Conservation (phyloP, 1,140 invertebrate species). For the Pogonognathellus flavescens region DNA sequence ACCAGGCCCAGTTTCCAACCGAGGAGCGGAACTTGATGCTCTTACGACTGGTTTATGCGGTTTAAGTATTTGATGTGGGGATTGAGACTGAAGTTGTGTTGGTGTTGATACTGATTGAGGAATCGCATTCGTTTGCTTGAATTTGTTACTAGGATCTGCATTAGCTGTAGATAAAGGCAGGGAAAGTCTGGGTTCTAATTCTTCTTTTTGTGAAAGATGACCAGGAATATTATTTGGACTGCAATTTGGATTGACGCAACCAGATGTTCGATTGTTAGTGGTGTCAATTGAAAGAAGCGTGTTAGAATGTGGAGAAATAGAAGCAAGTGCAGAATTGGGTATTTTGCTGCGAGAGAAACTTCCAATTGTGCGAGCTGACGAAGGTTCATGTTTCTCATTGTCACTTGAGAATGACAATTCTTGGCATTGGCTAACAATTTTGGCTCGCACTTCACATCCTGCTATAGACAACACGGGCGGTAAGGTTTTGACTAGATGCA, state of each 20-base stretch:
- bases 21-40: conserved; percentile 50
- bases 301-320: background rate
- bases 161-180: background rate
- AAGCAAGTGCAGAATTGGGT: background rate
- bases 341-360: background rate
- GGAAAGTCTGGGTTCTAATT: background rate
- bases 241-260: background rate
- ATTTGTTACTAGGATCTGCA: background rate
- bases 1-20: conserved; percentile 43
- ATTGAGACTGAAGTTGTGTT: conserved; percentile 21
- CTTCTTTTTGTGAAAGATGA: background rate
- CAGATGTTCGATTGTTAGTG: background rate
- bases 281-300: background rate
- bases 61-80: conserved; percentile 4
- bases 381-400: background rate
- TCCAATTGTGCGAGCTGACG: background rate
- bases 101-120: conserved; percentile 26
- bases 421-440: conserved; percentile 26
- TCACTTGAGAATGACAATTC: background rate
- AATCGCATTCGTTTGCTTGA: background rate
- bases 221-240: background rate
- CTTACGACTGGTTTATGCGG: conserved; percentile 51
- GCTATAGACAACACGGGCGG: conserved; percentile 54
- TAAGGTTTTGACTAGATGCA: conserved; percentile 67
- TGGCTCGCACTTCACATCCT: conserved; percentile 57